phyloP scores from a whole-genome alignment of 2,888 invertebrate genomes.

The Cryptocephalus primarius region DNA sequence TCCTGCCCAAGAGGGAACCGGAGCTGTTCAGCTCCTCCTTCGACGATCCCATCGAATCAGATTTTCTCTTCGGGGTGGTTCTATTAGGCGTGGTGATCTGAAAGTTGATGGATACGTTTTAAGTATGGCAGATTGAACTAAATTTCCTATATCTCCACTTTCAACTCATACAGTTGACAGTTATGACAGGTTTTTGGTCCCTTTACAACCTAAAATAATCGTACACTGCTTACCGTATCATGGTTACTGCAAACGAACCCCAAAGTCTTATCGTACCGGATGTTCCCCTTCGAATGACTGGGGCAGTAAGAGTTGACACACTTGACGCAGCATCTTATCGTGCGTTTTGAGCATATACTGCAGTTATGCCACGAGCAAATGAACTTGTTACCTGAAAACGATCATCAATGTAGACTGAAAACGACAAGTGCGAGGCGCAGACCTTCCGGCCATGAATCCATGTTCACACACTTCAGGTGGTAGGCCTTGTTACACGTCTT shows the following conservation, averaged over 20 bases:
- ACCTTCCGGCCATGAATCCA: constrained; percentile 30
- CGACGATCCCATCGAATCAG: too few relatives aligned
- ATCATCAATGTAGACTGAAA: not conserved
- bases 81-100: too few relatives aligned
- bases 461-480: constrained; percentile 30
- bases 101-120: too few relatives aligned
- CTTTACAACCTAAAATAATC: too few relatives aligned
- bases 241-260: constrained; percentile 31
- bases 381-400: constrained; percentile 26
- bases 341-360: constrained; percentile 32
- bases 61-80: too few relatives aligned
- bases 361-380: constrained; percentile 36
- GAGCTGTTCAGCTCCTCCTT: too few relatives aligned
- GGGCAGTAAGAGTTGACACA: constrained; percentile 36
- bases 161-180: too few relatives aligned
- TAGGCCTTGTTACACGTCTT: constrained; percentile 33
- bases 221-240: constrained; percentile 22
- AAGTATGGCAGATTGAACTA: too few relatives aligned
- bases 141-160: too few relatives aligned
- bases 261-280: constrained; percentile 27
- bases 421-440: constrained; percentile 4
- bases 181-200: too few relatives aligned
- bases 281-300: constrained; percentile 31
- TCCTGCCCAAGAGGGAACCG: too few relatives aligned
- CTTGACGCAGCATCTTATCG: constrained; percentile 32